Conservation (phyloP, 2,888 invertebrate genomes). For the Bombylius discolor region DNA sequence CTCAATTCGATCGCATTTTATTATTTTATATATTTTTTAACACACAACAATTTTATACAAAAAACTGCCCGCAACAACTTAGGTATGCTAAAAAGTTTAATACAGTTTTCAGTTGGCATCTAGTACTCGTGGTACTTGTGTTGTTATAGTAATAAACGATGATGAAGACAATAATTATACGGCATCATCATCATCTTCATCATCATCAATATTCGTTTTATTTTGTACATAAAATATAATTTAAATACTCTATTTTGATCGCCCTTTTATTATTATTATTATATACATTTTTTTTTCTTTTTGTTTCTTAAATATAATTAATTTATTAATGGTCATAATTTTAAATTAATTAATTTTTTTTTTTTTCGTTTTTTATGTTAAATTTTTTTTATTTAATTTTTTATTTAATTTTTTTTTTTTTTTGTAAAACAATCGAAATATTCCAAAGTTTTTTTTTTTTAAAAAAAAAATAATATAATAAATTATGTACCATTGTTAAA, state of each 20-base stretch:
- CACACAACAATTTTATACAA: constrained; percentile 10
- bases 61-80: constrained; percentile 16
- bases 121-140: constrained; percentile 17
- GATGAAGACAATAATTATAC: constrained; percentile 6
- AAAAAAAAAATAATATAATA: too few relatives aligned
- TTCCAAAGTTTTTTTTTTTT: too few relatives aligned
- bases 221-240: background rate
- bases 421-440: too few relatives aligned
- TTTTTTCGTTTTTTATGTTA: too few relatives aligned
- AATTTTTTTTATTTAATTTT: too few relatives aligned
- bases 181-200: background rate
- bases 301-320: background rate
- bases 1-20: constrained; percentile 12
- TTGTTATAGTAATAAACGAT: background rate
- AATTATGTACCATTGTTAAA: too few relatives aligned
- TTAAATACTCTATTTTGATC: background rate
- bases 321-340: too few relatives aligned
- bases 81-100: constrained; percentile 18
- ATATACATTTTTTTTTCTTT: background rate
- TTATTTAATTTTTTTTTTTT: too few relatives aligned
- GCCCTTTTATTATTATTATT: background rate
- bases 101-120: constrained; percentile 20
- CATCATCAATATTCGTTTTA: too few relatives aligned
- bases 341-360: too few relatives aligned
- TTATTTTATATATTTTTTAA: too few relatives aligned